Conservation (phyloP, 2,113 vertebrate species). For the Pongo pygmaeus region DNA sequence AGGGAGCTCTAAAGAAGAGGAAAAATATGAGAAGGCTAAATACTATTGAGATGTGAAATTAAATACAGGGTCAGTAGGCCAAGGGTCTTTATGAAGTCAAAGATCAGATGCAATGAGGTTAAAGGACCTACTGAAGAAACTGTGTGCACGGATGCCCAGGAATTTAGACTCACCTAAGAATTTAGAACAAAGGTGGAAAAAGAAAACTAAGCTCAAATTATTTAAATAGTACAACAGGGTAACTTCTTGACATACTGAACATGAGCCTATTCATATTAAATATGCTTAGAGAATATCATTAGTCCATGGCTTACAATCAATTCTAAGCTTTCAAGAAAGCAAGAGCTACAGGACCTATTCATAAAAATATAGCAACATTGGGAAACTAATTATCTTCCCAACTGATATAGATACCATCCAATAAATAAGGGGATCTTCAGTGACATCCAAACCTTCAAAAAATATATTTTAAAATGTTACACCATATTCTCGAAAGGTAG, state of each 20-base stretch:
- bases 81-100: neutral
- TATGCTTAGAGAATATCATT: neutral
- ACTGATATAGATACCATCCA: neutral
- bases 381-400: neutral
- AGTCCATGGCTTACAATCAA: neutral
- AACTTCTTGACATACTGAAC: neutral
- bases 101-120: neutral
- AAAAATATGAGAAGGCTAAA: neutral
- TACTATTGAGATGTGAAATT: neutral
- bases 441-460: neutral
- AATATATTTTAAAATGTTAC: neutral
- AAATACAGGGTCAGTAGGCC: neutral
- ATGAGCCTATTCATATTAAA: neutral
- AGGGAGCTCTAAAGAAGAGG: neutral
- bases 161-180: neutral
- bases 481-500: neutral
- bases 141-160: neutral
- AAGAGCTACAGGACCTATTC: neutral
- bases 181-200: neutral
- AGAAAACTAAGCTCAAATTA: neutral
- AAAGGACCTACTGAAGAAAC: neutral
- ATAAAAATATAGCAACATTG: neutral
- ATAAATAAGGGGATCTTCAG: neutral
- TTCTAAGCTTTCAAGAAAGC: neutral
- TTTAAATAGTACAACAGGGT: neutral